Conservation (phyloP, 2,113 vertebrate species). For the Gambusia holbrooki region DNA sequence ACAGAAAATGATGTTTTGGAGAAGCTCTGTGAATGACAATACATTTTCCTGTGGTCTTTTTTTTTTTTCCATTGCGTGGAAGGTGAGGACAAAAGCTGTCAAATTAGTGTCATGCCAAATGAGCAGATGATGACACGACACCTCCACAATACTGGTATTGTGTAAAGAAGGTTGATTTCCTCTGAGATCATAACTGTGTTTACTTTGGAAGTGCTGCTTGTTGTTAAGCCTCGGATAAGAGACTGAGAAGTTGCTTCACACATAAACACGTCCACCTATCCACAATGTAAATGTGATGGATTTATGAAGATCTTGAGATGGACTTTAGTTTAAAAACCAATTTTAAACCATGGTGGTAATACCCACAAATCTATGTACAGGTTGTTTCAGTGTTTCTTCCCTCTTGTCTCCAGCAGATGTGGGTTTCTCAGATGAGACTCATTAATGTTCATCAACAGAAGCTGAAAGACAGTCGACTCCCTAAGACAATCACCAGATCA, state of each 20-base stretch:
- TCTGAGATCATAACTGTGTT: slow-evolving; percentile 9
- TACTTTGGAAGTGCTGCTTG: slow-evolving; percentile 23
- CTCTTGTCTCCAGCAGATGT: too few relatives aligned
- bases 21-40: neutral
- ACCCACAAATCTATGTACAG: too few relatives aligned
- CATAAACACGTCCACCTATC: neutral
- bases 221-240: slow-evolving; percentile 16
- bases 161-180: slow-evolving; percentile 17
- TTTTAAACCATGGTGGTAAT: neutral
- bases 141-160: slow-evolving; percentile 15
- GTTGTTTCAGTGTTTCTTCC: too few relatives aligned
- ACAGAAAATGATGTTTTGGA: slow-evolving; percentile 27
- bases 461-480: too few relatives aligned
- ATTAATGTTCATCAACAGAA: too few relatives aligned
- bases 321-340: neutral
- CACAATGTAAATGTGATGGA: too few relatives aligned
- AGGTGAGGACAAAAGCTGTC: slow-evolving; percentile 47
- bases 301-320: neutral
- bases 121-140: slow-evolving; percentile 43
- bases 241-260: neutral
- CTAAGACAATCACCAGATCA: too few relatives aligned
- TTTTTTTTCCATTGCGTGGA: slow-evolving; percentile 24
- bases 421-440: too few relatives aligned
- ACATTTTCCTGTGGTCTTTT: neutral
- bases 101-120: slow-evolving; percentile 40